These are phyloP conservation scores for Clostera curtula DNA, from an alignment of 2,888 invertebrate species.

Conservation along the genomic window DNA sequence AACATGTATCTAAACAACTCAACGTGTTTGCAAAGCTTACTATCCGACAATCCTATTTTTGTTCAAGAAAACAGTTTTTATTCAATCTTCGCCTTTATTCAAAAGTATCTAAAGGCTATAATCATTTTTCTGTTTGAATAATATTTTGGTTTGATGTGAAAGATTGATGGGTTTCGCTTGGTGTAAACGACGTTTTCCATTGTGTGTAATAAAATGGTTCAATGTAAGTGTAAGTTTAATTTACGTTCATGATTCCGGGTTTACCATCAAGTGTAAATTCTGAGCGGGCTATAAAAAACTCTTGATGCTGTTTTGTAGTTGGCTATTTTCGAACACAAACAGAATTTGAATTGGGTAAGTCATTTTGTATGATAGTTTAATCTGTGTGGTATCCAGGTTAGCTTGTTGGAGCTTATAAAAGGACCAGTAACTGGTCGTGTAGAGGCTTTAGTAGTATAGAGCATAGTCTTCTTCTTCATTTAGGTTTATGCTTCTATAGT, in stretches of 20 bases:
- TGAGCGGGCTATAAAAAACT: too few relatives aligned
- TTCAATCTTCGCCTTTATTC: background rate
- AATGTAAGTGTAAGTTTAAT: background rate
- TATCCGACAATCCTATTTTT: background rate
- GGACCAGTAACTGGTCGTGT: too few relatives aligned
- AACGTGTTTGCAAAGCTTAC: constrained; percentile 1
- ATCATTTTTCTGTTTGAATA: background rate
- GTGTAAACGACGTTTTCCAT: constrained; percentile 1
- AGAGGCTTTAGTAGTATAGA: too few relatives aligned
- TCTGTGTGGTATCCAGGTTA: too few relatives aligned
- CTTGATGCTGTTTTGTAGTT: too few relatives aligned
- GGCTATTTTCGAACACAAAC: too few relatives aligned
- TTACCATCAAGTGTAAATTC: background rate
- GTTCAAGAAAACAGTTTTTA: background rate
- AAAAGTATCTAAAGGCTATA: background rate
- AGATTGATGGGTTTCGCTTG: constrained; percentile 1
- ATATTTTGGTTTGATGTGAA: background rate
- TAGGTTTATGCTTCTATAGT: too few relatives aligned
- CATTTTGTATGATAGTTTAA: too few relatives aligned
- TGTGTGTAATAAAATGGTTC: constrained; percentile 2
- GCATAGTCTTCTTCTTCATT: too few relatives aligned
- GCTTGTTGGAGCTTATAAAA: too few relatives aligned
- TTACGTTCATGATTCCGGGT: background rate
- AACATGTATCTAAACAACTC: constrained; percentile 1
- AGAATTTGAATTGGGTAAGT: too few relatives aligned